phyloP scores from a whole-genome alignment of 2,113 vertebrate genomes.

The Terrapene triunguis region DNA sequence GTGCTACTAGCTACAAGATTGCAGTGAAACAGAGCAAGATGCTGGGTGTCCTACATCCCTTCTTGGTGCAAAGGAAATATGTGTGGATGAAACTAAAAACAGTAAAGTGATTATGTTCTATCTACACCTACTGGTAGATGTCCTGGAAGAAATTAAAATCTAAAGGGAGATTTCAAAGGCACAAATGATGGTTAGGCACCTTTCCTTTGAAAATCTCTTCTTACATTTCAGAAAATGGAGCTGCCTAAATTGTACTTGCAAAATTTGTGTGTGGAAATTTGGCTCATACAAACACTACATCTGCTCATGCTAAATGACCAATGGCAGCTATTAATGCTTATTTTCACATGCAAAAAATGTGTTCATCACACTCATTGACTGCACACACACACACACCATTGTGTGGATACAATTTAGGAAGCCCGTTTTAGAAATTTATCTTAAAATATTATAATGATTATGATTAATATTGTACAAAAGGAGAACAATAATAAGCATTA shows the following conservation, averaged over 20 bases:
- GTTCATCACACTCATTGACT: neutral
- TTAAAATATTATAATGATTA: neutral
- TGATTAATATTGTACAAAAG: neutral
- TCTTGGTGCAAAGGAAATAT: neutral
- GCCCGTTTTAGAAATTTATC: neutral
- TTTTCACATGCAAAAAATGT: neutral
- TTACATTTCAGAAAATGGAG: constrained; percentile 2
- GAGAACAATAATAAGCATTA: neutral
- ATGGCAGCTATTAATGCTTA: neutral
- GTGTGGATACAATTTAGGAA: neutral
- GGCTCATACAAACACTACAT: neutral
- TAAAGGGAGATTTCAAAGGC: neutral
- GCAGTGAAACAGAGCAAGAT: neutral
- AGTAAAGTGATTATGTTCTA: neutral
- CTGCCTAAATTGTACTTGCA: neutral
- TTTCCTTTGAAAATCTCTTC: neutral
- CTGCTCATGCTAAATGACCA: neutral
- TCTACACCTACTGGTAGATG: neutral
- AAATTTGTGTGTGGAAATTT: neutral
- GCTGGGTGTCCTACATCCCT: accelerated
- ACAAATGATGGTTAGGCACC: neutral
- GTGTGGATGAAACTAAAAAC: neutral
- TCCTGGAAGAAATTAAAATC: neutral
- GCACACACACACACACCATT: neutral
- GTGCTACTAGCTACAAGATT: neutral